Conservation (phyloP, 2,113 vertebrate species). For the Chrysemys picta region DNA sequence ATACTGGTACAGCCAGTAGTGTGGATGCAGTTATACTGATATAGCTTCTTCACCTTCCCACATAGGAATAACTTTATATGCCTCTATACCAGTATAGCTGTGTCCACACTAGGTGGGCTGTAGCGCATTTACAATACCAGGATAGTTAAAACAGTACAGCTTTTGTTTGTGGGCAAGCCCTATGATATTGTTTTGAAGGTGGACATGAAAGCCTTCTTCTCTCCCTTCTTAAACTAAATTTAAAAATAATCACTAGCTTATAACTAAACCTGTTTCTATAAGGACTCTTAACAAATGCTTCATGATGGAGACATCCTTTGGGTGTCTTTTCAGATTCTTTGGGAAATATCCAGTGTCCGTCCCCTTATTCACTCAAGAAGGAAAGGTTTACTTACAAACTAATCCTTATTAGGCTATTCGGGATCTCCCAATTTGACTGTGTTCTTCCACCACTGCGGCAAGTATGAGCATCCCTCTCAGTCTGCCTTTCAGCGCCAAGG, state of each 20-base stretch:
- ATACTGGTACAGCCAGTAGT: background rate
- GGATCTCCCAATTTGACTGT: background rate
- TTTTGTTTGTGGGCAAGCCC: background rate
- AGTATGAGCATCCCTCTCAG: background rate
- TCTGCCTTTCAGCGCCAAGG: background rate
- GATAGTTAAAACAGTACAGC: background rate
- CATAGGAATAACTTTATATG: background rate
- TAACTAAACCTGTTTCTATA: background rate
- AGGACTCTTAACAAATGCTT: background rate
- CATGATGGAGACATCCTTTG: background rate
- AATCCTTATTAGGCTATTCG: background rate
- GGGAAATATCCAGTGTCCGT: background rate
- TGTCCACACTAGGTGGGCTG: background rate
- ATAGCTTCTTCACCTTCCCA: background rate
- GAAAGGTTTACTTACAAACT: background rate
- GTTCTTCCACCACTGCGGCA: background rate
- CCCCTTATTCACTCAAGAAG: background rate
- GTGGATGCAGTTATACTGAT: background rate
- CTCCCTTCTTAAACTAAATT: background rate
- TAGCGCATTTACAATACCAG: background rate
- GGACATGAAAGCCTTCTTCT: background rate
- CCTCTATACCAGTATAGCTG: fast-evolving
- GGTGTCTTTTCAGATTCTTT: background rate
- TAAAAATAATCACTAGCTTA: background rate
- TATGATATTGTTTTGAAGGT: background rate